Conservation (phyloP, 2,113 vertebrate species). For the Nothocercus nigrocapillus region DNA sequence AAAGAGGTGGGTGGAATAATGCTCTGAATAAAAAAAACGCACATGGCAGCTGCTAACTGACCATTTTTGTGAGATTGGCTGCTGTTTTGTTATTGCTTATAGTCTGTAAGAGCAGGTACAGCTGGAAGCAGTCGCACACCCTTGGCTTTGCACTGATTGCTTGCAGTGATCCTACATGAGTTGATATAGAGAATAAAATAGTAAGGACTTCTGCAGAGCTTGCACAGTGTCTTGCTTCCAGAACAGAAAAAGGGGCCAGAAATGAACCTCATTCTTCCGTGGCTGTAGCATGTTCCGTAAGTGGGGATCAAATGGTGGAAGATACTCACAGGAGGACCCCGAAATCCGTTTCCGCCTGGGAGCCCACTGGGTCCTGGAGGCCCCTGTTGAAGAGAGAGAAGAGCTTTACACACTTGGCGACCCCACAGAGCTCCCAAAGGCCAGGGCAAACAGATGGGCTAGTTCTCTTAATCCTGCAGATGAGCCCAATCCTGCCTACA, state of each 20-base stretch:
- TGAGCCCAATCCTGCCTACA: neutral
- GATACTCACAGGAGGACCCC: constrained; percentile 87
- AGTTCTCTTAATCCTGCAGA: rapidly evolving
- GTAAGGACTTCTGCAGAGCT: rapidly evolving
- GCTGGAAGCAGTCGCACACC: neutral
- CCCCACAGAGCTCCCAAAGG: neutral
- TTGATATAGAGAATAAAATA: neutral
- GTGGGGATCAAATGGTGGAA: neutral
- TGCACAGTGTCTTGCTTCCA: neutral
- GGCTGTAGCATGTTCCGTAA: neutral
- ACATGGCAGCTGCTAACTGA: neutral
- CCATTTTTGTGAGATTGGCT: rapidly evolving
- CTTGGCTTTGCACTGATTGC: neutral
- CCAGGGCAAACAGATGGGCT: neutral
- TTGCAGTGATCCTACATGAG: neutral
- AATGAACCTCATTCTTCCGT: neutral
- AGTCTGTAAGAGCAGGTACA: rapidly evolving
- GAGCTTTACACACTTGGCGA: neutral
- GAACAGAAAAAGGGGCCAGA: neutral
- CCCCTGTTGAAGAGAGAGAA: constrained; percentile 79
- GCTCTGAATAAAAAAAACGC: neutral
- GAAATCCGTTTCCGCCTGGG: constrained; percentile 88
- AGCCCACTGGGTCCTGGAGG: constrained; percentile 90
- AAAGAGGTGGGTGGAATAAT: neutral
- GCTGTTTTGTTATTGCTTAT: neutral